phyloP scores from a whole-genome alignment of 2,888 invertebrate genomes.

The Caenorhabditis sulstoni region DNA sequence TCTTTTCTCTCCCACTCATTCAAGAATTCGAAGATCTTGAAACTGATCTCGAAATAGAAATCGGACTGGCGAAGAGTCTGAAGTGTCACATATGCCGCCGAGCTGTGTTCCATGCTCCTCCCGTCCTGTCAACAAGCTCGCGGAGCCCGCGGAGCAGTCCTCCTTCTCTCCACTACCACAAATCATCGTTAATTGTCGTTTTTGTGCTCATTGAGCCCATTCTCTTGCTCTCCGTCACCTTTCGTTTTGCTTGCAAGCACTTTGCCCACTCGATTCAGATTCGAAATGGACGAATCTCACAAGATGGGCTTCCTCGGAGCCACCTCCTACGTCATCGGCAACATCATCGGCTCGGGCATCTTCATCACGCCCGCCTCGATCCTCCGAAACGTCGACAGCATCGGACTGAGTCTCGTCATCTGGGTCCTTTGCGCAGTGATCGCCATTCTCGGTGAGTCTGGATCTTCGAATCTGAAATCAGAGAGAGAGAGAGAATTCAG shows the following conservation, averaged over 20 bases:
- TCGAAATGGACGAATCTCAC: conserved; percentile 70
- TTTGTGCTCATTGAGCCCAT: conserved; percentile 4
- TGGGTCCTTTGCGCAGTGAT: conserved; percentile 92
- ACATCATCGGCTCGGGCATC: conserved; percentile 80
- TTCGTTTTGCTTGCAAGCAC: background rate
- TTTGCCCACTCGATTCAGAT: conserved; percentile 4
- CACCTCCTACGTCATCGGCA: conserved; percentile 78
- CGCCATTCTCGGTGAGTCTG: conserved; percentile 74
- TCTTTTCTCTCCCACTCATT: background rate
- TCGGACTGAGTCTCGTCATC: conserved; percentile 92
- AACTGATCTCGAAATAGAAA: too few species aligned
- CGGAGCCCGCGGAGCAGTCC: background rate
- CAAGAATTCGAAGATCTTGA: too few species aligned
- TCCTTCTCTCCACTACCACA: conserved; percentile 8
- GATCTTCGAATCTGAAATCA: background rate
- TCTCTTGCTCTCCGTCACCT: background rate
- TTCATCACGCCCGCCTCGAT: conserved; percentile 77
- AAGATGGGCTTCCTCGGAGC: conserved; percentile 79
- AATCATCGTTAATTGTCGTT: conserved; percentile 18
- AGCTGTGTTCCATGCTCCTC: too few species aligned
- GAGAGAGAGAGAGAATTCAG: conserved; percentile 57
- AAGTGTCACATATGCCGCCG: too few species aligned
- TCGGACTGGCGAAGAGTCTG: too few species aligned
- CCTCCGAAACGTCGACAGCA: conserved; percentile 84
- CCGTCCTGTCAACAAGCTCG: background rate